These are phyloP conservation scores for Acinonyx jubatus DNA, from an alignment of 2,113 vertebrate species.

Conservation along the genomic window DNA sequence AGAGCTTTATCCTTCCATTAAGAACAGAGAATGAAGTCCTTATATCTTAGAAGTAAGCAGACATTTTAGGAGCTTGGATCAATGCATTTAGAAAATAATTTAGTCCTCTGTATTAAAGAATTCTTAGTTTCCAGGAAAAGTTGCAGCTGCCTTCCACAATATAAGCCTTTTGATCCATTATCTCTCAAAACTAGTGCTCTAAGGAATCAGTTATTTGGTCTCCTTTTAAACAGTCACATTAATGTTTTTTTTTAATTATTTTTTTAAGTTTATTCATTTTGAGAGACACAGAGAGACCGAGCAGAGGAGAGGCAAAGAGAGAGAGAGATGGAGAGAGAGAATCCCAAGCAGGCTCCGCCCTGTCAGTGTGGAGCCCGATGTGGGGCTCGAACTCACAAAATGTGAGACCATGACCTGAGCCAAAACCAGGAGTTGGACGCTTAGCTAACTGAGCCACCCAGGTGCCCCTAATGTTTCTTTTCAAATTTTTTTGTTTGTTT, in stretches of 20 bases:
- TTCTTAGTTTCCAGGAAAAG: constrained; percentile 21
- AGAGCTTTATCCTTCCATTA: background rate
- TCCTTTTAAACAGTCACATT: background rate
- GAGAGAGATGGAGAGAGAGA: no score
- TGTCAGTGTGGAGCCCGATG: no score
- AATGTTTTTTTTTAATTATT: background rate
- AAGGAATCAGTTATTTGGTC: background rate
- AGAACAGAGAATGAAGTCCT: background rate
- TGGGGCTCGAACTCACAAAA: no score
- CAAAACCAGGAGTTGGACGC: no score
- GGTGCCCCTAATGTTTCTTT: background rate
- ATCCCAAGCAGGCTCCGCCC: no score
- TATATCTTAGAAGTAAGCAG: background rate
- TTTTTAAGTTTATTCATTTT: no score
- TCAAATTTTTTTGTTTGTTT: background rate
- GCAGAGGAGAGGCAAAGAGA: no score
- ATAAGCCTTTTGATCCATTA: background rate
- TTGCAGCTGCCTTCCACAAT: background rate
- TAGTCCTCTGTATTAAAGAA: background rate
- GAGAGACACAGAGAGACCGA: no score
- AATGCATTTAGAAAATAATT: background rate
- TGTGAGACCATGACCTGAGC: no score
- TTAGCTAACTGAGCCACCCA: no score
- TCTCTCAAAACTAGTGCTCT: background rate
- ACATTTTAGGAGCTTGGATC: background rate